A percentile compares a stretch with the other conserved stretches of the same genome.
phyloP scores from a whole-genome alignment of 2,888 invertebrate genomes.

The Phaedon cochleariae region DNA sequence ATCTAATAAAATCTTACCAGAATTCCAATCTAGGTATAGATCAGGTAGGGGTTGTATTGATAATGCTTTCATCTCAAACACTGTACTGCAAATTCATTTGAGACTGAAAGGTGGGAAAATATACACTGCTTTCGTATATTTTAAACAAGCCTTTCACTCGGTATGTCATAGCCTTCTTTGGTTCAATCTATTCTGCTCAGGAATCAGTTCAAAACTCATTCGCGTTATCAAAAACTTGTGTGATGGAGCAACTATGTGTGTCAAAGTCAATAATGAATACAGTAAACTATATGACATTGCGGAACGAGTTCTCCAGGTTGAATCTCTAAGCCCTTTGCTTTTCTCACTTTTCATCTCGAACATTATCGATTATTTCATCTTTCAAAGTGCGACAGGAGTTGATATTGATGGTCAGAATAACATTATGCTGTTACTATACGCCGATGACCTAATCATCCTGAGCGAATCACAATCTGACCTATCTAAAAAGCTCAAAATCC shows the following conservation, averaged over 20 bases:
- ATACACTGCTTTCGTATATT: neutral
- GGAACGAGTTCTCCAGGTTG: slow-evolving; percentile 1
- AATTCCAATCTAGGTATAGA: neutral
- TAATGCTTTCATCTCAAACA: too few relatives aligned
- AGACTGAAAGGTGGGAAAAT: too few relatives aligned
- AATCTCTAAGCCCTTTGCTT: slow-evolving; percentile 4
- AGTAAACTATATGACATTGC: slow-evolving; percentile 2
- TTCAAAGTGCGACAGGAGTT: neutral
- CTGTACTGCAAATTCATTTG: too few relatives aligned
- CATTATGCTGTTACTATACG: neutral
- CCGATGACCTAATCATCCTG: slow-evolving; percentile 13
- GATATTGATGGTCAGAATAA: slow-evolving; percentile 3
- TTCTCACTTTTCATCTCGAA: slow-evolving; percentile 16
- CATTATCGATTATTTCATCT: neutral
- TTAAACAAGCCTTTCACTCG: neutral
- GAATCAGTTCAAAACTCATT: neutral
- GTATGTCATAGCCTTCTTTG: too few relatives aligned
- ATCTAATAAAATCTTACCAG: too few relatives aligned
- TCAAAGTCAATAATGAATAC: too few relatives aligned
- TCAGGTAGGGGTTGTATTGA: too few relatives aligned
- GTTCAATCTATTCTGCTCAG: neutral
- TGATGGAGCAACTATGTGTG: too few relatives aligned
- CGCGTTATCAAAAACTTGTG: too few relatives aligned
- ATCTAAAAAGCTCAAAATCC: too few relatives aligned
- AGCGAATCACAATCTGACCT: slow-evolving; percentile 11